Base-by-base conservation (phyloP, 2,113 vertebrate species). In the Plotosus lineatus region DNA sequence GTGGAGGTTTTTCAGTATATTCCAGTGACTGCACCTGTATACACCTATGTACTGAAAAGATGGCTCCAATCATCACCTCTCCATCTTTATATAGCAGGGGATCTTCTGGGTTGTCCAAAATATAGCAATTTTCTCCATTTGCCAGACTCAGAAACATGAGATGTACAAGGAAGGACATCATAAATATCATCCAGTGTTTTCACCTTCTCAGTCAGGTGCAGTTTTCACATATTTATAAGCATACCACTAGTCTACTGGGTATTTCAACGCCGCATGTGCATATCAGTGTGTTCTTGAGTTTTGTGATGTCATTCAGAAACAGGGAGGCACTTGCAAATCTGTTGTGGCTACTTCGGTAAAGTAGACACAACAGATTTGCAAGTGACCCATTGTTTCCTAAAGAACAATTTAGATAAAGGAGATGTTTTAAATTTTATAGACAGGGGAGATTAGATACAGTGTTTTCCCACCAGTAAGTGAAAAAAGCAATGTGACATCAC, bases 11-110 rank as follows among this genome's bases (percentile, higher is more conserved):
- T 66, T 87, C 88, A 80, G 78, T 90, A 68, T 91, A 93, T 53
- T 80, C 80, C 58, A 89, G 69, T 38, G 51, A 31, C 53, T 87
- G 90, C 36, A 86, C 78, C 44, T 82, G 88, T 60, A 90, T 86
- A 87, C 88, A 84, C 83, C 91, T 91, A 83, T 90, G 91, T 53
- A 94, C 90, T 31, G 92, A 91, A 87, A 94, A 94, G 1, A 88
- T 88, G 84, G 90, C 93, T 7, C 93, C 92, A 4, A 94, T 92
- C 8, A 82, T 89, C 26, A 94, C 80, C 31, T 92, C 90, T 75
- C 93, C 93, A 33, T 85, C 72, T 84, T 89, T 89, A 42, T 86
- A 90, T 40, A 94, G 66, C 46, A 92, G 72, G 14, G 92, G 90
- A 23, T 86, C 84, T 85, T 90, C 90, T 71, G 90, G 90, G 77